Conservation (phyloP, 2,797 vertebrate species). For the Phoeniculus purpureus region DNA sequence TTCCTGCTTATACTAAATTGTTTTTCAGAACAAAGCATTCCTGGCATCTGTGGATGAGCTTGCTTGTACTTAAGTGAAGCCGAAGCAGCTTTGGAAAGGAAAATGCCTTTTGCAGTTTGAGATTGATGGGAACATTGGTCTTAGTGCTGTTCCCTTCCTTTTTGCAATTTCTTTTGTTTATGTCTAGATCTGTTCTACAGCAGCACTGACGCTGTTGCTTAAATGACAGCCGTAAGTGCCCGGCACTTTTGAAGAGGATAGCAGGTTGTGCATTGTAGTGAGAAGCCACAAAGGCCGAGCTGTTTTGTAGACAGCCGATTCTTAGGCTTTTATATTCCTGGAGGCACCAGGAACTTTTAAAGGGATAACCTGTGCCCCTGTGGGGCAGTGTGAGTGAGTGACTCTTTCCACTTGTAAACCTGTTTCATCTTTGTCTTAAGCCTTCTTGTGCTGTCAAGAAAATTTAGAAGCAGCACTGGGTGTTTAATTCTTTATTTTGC, state of each 20-base stretch:
- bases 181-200: neutral
- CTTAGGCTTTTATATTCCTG: neutral
- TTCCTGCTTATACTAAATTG: conserved; percentile 31
- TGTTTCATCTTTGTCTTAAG: neutral
- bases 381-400: too few species aligned
- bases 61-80: neutral
- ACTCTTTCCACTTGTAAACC: neutral
- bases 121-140: neutral
- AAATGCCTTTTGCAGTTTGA: neutral
- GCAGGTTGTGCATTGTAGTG: neutral
- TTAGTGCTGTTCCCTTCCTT: neutral
- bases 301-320: neutral
- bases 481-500: neutral
- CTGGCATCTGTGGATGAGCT: neutral
- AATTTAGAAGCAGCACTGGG: neutral
- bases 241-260: neutral
- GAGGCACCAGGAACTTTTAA: neutral
- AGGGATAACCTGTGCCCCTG: neutral
- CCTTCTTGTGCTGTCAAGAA: neutral
- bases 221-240: neutral
- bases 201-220: neutral
- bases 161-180: neutral
- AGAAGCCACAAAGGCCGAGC: neutral
- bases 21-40: conserved; percentile 39
- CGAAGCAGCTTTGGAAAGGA: neutral